Base-by-base conservation (phyloP, 35 echinoderm and acorn worm species). In the Heliocidaris tuberculata region DNA sequence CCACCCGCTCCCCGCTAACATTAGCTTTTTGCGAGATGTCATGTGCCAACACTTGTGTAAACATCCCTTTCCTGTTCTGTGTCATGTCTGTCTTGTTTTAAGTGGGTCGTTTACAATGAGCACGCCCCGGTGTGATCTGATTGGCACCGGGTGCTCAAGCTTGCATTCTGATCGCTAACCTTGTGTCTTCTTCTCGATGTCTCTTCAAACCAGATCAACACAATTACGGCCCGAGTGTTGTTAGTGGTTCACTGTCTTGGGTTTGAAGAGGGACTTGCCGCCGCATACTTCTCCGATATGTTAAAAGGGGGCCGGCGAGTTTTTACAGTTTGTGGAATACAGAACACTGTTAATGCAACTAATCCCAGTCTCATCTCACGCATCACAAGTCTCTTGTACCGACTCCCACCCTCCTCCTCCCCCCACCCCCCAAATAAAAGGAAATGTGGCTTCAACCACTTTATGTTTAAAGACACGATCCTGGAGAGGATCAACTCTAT, bases 201-300 rank as follows among this genome's bases (percentile, higher is more conserved):
- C 87, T 32, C 87, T 89, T 89, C 87, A 24, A 17, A 32, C 87
- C 11, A 59, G 91, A 93, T 93, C 91, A 93, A 59, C 91, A 93
- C 19, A 59, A 93, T 93, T 49, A 93, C 31, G 27, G 4, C 49
- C 29, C 50, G 91, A 52, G 50, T 19, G 91, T 93, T 93, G 50
- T 93, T 52, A 29, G 91, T 93, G 47, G 9, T 59, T 89, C 87
- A 17, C 87, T 27, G 87, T 47, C 31, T 42, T 42, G 16, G 12
- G 47, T 47, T 89, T 32, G 47, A 32, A 89, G 87, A 48, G 31
- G 31, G 31, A 89, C 87, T 89, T 48, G 47, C 87, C 47, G 31
- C 87, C 31, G 12, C 47, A 48, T 12, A 2, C 7, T 15, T 56
- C 10, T 56, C 52, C 52, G 11, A 56, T 9, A 13, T 13, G 7